Conservation (phyloP, 2,888 invertebrate genomes). For the Macrophya annulata region DNA sequence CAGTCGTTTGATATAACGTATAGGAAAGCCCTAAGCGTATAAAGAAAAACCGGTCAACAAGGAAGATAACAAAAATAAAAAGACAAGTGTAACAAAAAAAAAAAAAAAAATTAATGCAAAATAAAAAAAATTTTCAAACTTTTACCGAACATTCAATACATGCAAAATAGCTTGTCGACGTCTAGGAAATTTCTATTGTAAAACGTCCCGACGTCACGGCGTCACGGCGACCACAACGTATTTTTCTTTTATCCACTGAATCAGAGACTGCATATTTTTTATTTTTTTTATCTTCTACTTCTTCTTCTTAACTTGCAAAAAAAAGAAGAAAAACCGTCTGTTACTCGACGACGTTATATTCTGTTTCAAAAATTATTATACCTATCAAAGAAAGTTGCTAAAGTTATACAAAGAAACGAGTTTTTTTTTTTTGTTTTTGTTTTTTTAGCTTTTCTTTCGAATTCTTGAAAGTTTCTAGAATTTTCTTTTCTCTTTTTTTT, state of each 20-base stretch:
- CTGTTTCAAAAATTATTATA: constrained; percentile 10
- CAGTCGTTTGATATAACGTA: neutral
- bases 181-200: constrained; percentile 13
- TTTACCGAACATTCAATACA: constrained; percentile 30
- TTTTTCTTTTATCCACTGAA: neutral
- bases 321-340: neutral
- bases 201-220: neutral
- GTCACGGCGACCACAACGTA: neutral
- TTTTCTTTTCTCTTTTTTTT: neutral
- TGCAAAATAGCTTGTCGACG: constrained; percentile 29
- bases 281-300: neutral
- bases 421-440: neutral
- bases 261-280: neutral
- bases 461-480: neutral
- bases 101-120: neutral
- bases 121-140: constrained; percentile 20
- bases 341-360: neutral
- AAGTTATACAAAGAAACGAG: neutral
- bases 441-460: neutral
- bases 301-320: neutral
- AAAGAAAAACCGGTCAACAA: neutral
- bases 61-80: neutral
- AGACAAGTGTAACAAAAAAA: neutral
- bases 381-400: neutral
- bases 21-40: neutral